Conservation (phyloP, 2,113 vertebrate species). For the Ageneiosus marmoratus region DNA sequence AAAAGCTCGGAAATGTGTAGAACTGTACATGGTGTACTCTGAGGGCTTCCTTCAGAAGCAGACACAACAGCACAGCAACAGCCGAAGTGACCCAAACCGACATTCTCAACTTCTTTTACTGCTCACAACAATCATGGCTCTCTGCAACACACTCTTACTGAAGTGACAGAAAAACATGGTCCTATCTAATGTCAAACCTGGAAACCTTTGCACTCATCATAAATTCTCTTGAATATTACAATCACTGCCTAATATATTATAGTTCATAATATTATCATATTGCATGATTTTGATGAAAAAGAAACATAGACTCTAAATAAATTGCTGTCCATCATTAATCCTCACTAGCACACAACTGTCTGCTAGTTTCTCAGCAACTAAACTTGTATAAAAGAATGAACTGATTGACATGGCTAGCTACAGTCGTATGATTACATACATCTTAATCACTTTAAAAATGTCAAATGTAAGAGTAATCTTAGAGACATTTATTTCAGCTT, state of each 20-base stretch:
- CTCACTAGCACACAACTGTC: background rate
- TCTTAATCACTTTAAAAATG: too few relatives aligned
- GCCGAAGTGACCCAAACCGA: background rate
- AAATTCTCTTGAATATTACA: background rate
- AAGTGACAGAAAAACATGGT: background rate
- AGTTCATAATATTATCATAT: background rate
- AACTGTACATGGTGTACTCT: constrained; percentile 64
- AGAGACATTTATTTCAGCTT: too few relatives aligned
- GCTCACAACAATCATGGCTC: constrained; percentile 23
- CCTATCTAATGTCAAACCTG: background rate
- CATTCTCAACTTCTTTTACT: constrained; percentile 27
- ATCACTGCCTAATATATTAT: background rate
- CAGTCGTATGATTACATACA: too few relatives aligned
- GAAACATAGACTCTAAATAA: background rate
- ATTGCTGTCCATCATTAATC: too few relatives aligned
- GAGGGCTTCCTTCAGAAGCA: constrained; percentile 60
- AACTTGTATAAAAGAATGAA: background rate
- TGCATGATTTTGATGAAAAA: background rate
- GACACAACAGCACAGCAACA: constrained; percentile 25
- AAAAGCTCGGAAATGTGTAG: constrained; percentile 64
- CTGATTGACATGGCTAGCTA: background rate
- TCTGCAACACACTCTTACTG: constrained; percentile 13
- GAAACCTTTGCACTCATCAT: background rate
- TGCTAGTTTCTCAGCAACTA: background rate
- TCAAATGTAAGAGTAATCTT: too few relatives aligned